Percentiles rank a stretch among this genome's conserved stretches.
Evolutionary conservation across 2,113 vertebrate genomes (phyloP).

Genomic region (Clarias macrocephalus): DNA sequence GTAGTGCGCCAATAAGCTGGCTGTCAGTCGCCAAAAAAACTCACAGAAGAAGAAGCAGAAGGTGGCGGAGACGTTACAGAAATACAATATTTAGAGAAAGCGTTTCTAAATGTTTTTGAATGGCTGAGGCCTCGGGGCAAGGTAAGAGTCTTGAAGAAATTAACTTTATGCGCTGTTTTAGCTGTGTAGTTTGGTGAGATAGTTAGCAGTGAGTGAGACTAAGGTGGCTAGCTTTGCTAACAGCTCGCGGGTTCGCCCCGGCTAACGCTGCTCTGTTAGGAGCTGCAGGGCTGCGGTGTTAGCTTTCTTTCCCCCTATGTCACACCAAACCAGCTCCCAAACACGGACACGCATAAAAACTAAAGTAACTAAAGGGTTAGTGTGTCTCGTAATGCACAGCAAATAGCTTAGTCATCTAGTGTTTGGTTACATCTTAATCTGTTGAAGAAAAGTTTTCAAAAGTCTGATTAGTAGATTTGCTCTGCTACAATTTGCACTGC

Average conservation of each 20-base stretch:
- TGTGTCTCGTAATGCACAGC: not conserved
- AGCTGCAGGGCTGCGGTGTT: not conserved
- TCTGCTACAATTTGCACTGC: not conserved
- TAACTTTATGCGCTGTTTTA: not conserved
- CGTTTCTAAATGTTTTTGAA: conserved; percentile 17
- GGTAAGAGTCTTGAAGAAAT: conserved; percentile 29
- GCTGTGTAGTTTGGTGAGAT: not conserved
- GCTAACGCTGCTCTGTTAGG: not conserved
- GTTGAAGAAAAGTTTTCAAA: not conserved
- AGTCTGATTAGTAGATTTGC: not conserved
- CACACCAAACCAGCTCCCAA: not conserved
- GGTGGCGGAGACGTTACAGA: not conserved
- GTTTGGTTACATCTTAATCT: no score
- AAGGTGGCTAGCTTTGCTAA: not conserved
- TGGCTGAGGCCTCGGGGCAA: conserved; percentile 55
- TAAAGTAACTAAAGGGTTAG: no score
- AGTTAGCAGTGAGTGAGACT: not conserved
- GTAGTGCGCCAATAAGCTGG: no score
- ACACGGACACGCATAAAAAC: not conserved
- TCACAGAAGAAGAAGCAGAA: no score
- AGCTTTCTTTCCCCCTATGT: not conserved
- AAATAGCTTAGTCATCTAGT: no score
- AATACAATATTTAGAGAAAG: not conserved
- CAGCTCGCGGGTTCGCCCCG: not conserved
- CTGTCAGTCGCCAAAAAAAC: no score